Conservation (phyloP, 2,797 vertebrate species). For the Coregonus sp. region DNA sequence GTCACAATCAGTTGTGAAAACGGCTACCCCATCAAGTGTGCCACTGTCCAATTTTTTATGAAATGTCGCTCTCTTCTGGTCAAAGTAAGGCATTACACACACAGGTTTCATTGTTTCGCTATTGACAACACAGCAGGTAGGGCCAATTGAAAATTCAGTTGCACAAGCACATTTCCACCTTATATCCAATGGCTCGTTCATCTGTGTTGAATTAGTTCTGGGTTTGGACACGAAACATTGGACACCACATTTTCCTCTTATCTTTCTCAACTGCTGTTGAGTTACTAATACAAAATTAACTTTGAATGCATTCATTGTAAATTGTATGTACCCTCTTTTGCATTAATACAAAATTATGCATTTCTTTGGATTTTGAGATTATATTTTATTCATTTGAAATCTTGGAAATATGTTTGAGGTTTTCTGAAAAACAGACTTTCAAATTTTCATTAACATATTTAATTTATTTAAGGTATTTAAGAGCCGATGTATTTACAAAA, state of each 20-base stretch:
- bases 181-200: not conserved
- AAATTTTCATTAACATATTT: conserved; percentile 36
- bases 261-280: not conserved
- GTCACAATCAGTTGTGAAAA: conserved; percentile 73
- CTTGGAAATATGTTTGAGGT: conserved; percentile 37
- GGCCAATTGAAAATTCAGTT: not conserved
- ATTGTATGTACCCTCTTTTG: conserved; percentile 13
- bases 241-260: not conserved
- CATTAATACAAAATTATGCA: conserved; percentile 15
- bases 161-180: not conserved
- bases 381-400: conserved; percentile 47
- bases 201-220: not conserved
- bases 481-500: conserved; percentile 19
- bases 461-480: conserved; percentile 30
- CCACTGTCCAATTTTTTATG: conserved; percentile 8
- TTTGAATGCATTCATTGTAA: conserved; percentile 9
- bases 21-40: not conserved
- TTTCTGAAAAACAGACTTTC: conserved; percentile 24
- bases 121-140: not conserved
- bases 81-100: conserved; percentile 45
- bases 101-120: not conserved
- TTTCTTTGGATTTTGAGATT: conserved; percentile 43
- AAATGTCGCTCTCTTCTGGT: conserved; percentile 70
- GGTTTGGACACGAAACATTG: not conserved
- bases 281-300: conserved; percentile 22